Conservation (phyloP, 2,797 vertebrate species). For the Lacerta viridis region DNA sequence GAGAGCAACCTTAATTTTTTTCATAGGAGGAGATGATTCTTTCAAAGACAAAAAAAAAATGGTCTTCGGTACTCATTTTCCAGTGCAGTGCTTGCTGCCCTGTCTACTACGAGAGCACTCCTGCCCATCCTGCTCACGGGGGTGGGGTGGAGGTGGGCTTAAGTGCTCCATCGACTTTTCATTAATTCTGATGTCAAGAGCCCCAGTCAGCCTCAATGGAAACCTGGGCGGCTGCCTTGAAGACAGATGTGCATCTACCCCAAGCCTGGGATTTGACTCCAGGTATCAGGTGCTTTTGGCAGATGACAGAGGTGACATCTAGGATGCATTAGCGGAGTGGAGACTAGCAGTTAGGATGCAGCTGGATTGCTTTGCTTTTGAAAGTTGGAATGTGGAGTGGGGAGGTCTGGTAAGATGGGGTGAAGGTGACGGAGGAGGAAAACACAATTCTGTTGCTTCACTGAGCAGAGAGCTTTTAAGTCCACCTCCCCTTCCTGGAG, state of each 20-base stretch:
- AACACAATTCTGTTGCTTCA: not conserved
- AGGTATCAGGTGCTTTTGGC: fast-evolving
- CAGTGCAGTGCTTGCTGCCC: slow-evolving; percentile 10
- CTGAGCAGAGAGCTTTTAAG: slow-evolving; percentile 9
- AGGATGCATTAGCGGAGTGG: not conserved
- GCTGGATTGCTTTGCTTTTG: not conserved
- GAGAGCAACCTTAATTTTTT: slow-evolving; percentile 19
- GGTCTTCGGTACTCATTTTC: slow-evolving; percentile 27
- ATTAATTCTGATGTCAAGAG: not conserved
- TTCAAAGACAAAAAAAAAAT: slow-evolving; percentile 4
- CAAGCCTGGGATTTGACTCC: not conserved
- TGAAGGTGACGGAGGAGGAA: slow-evolving; percentile 5
- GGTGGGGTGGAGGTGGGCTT: not conserved
- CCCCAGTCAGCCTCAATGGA: not conserved
- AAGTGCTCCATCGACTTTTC: not conserved
- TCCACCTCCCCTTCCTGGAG: not conserved
- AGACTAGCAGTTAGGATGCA: not conserved
- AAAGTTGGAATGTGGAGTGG: not conserved
- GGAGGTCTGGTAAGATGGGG: not conserved
- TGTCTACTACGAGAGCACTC: not conserved
- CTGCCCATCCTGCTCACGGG: not conserved
- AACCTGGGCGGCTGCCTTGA: not conserved
- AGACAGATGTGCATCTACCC: not conserved
- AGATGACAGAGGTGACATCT: not conserved
- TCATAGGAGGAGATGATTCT: slow-evolving; percentile 29